A percentile compares a stretch with the other conserved stretches of the same genome.
phyloP scores from a whole-genome alignment of 2,888 invertebrate species.

The Tinea semifulvella region DNA sequence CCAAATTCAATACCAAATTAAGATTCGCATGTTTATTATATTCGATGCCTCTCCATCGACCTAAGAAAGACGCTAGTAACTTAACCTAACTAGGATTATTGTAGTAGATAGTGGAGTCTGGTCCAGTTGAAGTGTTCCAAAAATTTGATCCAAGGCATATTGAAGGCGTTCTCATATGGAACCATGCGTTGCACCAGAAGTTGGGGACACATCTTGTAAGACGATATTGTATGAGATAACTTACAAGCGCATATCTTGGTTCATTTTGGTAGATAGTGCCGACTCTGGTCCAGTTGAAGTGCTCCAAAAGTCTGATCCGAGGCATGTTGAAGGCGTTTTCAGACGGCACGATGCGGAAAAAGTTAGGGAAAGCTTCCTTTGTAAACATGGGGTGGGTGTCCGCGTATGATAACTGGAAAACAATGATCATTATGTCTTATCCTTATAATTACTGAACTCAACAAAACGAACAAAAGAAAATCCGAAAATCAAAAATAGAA shows the following conservation, averaged over 20 bases:
- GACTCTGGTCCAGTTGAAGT: conserved; percentile 97
- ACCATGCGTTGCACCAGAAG: conserved; percentile 97
- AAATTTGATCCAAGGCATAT: conserved; percentile 88
- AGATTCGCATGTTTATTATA: too few relatives aligned
- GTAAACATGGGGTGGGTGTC: conserved; percentile 98
- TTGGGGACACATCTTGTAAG: too few relatives aligned
- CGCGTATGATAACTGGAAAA: conserved; percentile 87
- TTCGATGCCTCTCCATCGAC: too few relatives aligned
- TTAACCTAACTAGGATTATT: conserved; percentile 93
- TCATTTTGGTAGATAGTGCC: conserved; percentile 98
- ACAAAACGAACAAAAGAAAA: too few relatives aligned
- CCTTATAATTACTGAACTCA: too few relatives aligned
- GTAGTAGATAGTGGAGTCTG: conserved; percentile 92
- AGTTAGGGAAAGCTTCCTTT: conserved; percentile 92
- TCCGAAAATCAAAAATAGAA: too few relatives aligned
- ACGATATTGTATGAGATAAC: too few relatives aligned
- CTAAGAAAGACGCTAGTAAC: too few relatives aligned
- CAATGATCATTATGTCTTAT: too few relatives aligned
- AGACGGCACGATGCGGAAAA: conserved; percentile 96
- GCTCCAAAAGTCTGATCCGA: conserved; percentile 83
- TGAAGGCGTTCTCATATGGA: conserved; percentile 96
- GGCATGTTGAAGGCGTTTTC: conserved; percentile 97
- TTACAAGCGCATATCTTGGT: conserved; percentile 89
- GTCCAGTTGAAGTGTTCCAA: conserved; percentile 97
- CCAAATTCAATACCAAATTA: too few relatives aligned